phyloP scores from a whole-genome alignment of 2,797 vertebrate species.

The Sebastes minor region DNA sequence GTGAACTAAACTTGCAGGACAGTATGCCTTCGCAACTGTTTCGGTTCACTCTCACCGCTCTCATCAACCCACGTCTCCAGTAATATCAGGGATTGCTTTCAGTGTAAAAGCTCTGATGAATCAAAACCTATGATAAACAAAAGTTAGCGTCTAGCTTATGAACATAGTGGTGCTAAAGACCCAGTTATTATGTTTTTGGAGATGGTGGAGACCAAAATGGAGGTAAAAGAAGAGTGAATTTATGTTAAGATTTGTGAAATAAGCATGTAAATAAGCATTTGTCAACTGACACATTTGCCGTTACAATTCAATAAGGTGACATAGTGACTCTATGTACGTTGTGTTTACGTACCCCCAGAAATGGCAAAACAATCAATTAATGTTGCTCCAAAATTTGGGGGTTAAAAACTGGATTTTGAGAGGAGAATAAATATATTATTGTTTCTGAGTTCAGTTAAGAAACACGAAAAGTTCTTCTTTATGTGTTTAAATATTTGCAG shows the following conservation, averaged over 20 bases:
- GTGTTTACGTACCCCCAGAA: no score
- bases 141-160: not conserved
- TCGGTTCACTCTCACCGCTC: no score
- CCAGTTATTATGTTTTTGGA: not conserved
- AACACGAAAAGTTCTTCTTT: not conserved
- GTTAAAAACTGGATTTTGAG: not conserved
- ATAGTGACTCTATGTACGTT: no score
- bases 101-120: not conserved
- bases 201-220: not conserved
- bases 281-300: no score
- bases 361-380: not conserved
- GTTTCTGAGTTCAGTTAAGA: not conserved
- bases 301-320: no score
- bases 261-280: not conserved
- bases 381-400: not conserved
- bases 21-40: not conserved
- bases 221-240: not conserved
- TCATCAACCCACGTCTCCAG: no score
- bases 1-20: conserved; percentile 1
- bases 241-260: not conserved
- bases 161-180: not conserved
- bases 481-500: not conserved
- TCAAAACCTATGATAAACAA: not conserved
- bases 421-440: not conserved
- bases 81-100: no score